phyloP scores from a whole-genome alignment of 2,888 invertebrate species.

The Cerceris rybyensis region DNA sequence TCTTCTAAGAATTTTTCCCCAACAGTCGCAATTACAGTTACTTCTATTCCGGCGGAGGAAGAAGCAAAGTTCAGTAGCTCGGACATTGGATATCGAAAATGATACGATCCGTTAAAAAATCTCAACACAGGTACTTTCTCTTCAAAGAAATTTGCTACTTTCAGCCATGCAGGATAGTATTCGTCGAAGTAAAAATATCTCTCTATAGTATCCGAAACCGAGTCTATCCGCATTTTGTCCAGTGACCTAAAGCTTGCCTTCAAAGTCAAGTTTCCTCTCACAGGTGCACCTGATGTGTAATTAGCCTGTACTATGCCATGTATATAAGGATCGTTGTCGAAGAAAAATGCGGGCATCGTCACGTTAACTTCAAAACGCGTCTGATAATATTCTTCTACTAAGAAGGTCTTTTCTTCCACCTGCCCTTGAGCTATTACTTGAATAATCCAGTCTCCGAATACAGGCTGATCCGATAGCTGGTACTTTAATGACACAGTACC shows the following conservation, averaged over 20 bases:
- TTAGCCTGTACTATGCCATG: slow-evolving; percentile 95
- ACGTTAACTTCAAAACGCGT: slow-evolving; percentile 97
- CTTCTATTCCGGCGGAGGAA: slow-evolving; percentile 88
- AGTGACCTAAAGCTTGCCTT: slow-evolving; percentile 90
- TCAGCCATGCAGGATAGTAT: slow-evolving; percentile 91
- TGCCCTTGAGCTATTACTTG: slow-evolving; percentile 94
- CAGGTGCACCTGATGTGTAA: slow-evolving; percentile 96
- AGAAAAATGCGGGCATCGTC: slow-evolving; percentile 97
- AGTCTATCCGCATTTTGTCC: slow-evolving; percentile 69
- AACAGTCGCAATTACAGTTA: slow-evolving; percentile 92
- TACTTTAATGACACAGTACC: slow-evolving; percentile 97
- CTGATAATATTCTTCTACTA: slow-evolving; percentile 97
- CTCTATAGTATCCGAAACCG: slow-evolving; percentile 84
- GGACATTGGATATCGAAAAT: slow-evolving; percentile 92
- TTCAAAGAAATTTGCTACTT: slow-evolving; percentile 84
- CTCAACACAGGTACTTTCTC: slow-evolving; percentile 88
- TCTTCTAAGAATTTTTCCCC: slow-evolving; percentile 94
- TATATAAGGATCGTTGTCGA: slow-evolving; percentile 92
- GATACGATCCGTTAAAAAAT: slow-evolving; percentile 93
- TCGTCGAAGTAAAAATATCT: slow-evolving; percentile 91
- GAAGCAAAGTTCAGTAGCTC: slow-evolving; percentile 88
- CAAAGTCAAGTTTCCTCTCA: slow-evolving; percentile 93
- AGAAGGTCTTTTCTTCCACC: slow-evolving; percentile 91
- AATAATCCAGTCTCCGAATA: slow-evolving; percentile 96
- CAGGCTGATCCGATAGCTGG: slow-evolving; percentile 94